Base-by-base conservation (phyloP, 2,113 vertebrate genomes). In the Gambusia affinis region DNA sequence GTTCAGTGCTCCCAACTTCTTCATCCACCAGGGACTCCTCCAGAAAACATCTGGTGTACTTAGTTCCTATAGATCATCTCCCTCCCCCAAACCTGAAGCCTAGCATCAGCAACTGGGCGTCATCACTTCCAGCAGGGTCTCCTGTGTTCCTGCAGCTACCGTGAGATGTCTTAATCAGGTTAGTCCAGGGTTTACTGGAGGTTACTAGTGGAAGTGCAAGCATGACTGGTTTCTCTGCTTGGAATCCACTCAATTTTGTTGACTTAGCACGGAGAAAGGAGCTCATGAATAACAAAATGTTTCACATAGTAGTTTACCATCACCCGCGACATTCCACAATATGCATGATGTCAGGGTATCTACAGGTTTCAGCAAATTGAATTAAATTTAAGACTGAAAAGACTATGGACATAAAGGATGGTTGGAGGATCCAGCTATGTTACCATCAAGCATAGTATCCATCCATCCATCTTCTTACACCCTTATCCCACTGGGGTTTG, bases 21-120 rank as follows among this genome's bases (percentile, higher is more conserved):
- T 91, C 94, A 80, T 79, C 83, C 91, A 95, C 96, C 88, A 94
- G 96, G 96, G 96, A 98, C 94, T 92, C 87, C 92, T 95, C 93
- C 93, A 92, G 54, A 94, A 91, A 93, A 95, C 96, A 98, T 97
- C 97, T 98, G 97, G 92, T 95, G 29, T 94, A 95, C 94, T 97
- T 96, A 96, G 95, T 87, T 90, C 73, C 78, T 84, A 89, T 91
- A 88, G 82, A 90, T 90, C 89, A 89, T 86, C 60, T 82, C 82
- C 86, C 86, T 81, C 86, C 89, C 71, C 70, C 85, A 87, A 84
- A 87, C 47, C 64, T 84, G 76, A 83, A 60, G 73, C 87, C 51
- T 79, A 44, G 82, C 73, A 51, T 65, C 82, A 86, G 87, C 86
- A 92, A 86, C 80, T 86, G 85, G 80, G 51, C 79, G 66, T 60